A percentile compares a stretch with the other conserved stretches of the same genome.
phyloP scores from a whole-genome alignment of 2,797 vertebrate genomes.

The Knipowitschia caucasica region DNA sequence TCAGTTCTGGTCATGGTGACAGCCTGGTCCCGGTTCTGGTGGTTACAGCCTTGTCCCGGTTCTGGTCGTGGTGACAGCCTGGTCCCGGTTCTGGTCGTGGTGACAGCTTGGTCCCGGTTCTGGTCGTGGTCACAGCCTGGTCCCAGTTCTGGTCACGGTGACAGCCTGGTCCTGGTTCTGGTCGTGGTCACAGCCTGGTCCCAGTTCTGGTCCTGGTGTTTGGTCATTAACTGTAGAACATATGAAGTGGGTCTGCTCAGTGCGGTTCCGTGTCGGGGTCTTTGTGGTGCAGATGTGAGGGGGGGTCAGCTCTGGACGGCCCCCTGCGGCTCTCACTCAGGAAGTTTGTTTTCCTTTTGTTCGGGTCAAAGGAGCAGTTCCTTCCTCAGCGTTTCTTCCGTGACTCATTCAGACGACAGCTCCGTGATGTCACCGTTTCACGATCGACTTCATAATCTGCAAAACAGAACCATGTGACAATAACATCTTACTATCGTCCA shows the following conservation, averaged over 20 bases:
- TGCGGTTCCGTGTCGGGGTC: background rate
- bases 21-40: no score
- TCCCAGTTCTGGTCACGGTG: background rate
- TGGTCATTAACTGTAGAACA: conserved; percentile 1
- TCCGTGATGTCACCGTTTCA: no score
- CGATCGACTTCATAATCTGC: no score
- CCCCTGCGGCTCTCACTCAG: conserved; percentile 41
- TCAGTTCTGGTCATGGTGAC: no score
- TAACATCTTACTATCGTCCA: no score
- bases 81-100: no score
- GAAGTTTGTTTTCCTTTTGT: conserved; percentile 64
- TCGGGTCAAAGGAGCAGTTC: conserved; percentile 45
- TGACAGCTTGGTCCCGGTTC: no score
- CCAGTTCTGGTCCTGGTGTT: background rate
- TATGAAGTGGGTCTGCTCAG: conserved; percentile 5
- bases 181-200: no score
- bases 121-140: no score
- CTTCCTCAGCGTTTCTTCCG: conserved; percentile 58
- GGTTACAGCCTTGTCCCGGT: no score
- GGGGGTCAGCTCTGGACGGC: conserved; percentile 20
- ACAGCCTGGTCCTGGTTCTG: background rate
- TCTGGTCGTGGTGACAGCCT: no score
- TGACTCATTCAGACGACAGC: background rate
- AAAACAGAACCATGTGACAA: no score
- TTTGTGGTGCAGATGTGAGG: conserved; percentile 38